Conservation (phyloP, 2,888 invertebrate genomes). For the Ormia ochracea region DNA sequence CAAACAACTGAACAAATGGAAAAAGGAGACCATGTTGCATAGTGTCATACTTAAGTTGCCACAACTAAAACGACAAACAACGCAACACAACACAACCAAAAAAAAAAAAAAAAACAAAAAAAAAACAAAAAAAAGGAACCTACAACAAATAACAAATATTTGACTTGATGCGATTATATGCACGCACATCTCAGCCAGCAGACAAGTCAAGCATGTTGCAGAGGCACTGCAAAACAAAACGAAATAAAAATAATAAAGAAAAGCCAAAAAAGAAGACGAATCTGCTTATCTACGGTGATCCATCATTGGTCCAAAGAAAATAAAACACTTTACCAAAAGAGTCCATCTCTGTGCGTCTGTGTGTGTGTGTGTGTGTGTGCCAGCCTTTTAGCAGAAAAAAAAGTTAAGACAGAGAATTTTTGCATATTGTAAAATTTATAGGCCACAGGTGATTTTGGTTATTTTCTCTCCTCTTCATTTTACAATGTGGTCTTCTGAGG, state of each 20-base stretch:
- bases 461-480: not conserved
- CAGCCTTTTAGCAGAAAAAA: not conserved
- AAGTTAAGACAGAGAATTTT: slow-evolving; percentile 21
- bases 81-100: not conserved
- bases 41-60: slow-evolving; percentile 62
- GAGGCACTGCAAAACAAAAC: not conserved
- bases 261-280: slow-evolving; percentile 53
- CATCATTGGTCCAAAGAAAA: slow-evolving; percentile 61
- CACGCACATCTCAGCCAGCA: slow-evolving; percentile 58
- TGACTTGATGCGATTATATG: slow-evolving; percentile 63
- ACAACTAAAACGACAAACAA: slow-evolving; percentile 48
- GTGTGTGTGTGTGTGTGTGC: not conserved
- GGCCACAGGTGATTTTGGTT: slow-evolving; percentile 59
- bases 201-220: slow-evolving; percentile 50
- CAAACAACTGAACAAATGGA: slow-evolving; percentile 21
- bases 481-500: not conserved
- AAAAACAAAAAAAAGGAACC: slow-evolving; percentile 7
- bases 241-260: slow-evolving; percentile 42
- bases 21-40: slow-evolving; percentile 40
- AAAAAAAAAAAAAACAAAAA: not conserved
- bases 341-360: not conserved
- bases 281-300: slow-evolving; percentile 63
- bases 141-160: slow-evolving; percentile 59
- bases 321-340: slow-evolving; percentile 7
- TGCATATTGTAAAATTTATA: slow-evolving; percentile 60